phyloP scores from a whole-genome alignment of 2,113 vertebrate genomes.

The Hippocampus zosterae region DNA sequence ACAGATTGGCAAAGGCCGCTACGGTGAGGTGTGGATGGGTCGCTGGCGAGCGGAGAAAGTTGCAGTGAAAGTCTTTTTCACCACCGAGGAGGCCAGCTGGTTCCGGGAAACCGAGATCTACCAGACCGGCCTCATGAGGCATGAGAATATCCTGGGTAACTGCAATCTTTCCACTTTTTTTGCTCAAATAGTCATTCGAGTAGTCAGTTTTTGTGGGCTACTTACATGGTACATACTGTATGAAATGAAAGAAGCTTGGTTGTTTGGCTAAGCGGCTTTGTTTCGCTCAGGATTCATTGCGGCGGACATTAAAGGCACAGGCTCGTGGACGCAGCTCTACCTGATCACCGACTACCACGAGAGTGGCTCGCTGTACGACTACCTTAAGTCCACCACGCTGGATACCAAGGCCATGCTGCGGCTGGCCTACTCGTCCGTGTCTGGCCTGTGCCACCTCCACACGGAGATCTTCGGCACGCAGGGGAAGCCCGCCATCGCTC shows the following conservation, averaged over 20 bases:
- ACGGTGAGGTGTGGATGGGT: conserved; percentile 98
- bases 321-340: conserved; percentile 96
- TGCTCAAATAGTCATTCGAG: too few relatives aligned
- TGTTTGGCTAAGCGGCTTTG: not conserved
- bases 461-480: conserved; percentile 97
- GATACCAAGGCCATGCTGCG: conserved; percentile 88
- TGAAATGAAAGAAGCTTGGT: too few relatives aligned
- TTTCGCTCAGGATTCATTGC: conserved; percentile 85
- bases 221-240: too few relatives aligned
- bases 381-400: conserved; percentile 90
- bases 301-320: conserved; percentile 96
- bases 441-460: conserved; percentile 92
- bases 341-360: conserved; percentile 98
- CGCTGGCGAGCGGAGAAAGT: conserved; percentile 94
- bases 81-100: conserved; percentile 97
- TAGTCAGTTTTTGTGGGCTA: too few relatives aligned
- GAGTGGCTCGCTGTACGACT: conserved; percentile 93
- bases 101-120: conserved; percentile 98
- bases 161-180: not conserved
- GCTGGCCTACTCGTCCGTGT: conserved; percentile 89
- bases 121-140: conserved; percentile 96
- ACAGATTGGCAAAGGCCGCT: conserved; percentile 96
- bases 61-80: conserved; percentile 96
- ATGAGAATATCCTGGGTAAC: conserved; percentile 97
- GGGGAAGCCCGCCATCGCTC: conserved; percentile 94